Percentiles rank a stretch among this genome's conserved stretches.
These are phyloP conservation scores for Dryobota labecula DNA, from an alignment of 2,888 invertebrate species.

Conservation along the genomic window DNA sequence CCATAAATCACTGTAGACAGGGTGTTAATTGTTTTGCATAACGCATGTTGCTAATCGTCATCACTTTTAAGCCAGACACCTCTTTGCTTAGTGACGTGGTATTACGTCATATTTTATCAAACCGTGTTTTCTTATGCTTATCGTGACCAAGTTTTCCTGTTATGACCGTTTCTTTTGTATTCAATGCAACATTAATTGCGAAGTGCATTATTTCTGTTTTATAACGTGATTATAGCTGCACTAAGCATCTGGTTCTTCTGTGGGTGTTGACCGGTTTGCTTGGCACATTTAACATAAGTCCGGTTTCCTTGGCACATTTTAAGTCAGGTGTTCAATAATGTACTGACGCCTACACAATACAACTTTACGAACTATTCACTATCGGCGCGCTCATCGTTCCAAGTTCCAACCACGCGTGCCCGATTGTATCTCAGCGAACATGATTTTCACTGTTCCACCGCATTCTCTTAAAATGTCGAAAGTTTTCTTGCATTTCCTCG, in stretches of 20 bases:
- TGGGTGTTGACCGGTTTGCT: constrained; percentile 59
- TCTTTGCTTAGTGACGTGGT: constrained; percentile 43
- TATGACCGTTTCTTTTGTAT: constrained; percentile 36
- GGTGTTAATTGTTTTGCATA: constrained; percentile 53
- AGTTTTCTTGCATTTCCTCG: constrained; percentile 49
- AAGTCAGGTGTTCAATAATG: constrained; percentile 73
- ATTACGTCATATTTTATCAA: constrained; percentile 44
- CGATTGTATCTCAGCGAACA: constrained; percentile 71
- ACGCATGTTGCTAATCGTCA: constrained; percentile 34
- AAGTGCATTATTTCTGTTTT: constrained; percentile 21
- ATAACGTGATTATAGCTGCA: constrained; percentile 6
- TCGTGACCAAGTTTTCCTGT: constrained; percentile 40
- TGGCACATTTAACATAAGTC: constrained; percentile 53
- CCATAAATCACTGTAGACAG: constrained; percentile 52
- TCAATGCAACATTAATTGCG: constrained; percentile 32
- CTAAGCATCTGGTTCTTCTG: constrained; percentile 33
- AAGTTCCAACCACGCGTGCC: constrained; percentile 58
- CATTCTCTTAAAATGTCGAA: constrained; percentile 61
- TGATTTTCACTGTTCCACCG: constrained; percentile 66
- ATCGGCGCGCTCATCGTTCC: constrained; percentile 71
- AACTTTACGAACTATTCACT: constrained; percentile 68
- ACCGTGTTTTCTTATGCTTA: constrained; percentile 34
- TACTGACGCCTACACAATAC: constrained; percentile 60
- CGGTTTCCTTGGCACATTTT: constrained; percentile 64
- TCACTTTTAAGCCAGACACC: constrained; percentile 31